Evolutionary conservation across 1,140 invertebrate species (phyloP), one percentile per base, ranked within the genome.

Genomic region (Phthorimaea operculella): DNA sequence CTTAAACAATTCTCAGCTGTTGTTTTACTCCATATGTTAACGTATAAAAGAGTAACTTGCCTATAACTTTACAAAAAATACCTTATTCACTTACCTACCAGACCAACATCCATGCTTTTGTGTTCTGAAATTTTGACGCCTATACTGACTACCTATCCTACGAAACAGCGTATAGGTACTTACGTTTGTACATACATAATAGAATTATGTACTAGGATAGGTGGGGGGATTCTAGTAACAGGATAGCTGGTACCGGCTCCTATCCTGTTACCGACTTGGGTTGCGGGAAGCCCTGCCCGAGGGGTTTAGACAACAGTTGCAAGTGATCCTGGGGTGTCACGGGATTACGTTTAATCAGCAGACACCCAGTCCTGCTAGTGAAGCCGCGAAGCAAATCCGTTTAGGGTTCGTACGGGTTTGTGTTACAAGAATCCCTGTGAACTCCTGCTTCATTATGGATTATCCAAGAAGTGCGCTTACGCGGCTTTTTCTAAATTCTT

Each of bases 181-280:
- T 28, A 28, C 21, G 21, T 28, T 4, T 5, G 3, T 1, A 15
- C 44, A 54, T 47, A 16, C 17, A 7, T 72, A 73, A 73, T 53
- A 60, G 64, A 68, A 73, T 73, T 73, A 66, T 51, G 58, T 33
- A 60, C 52, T 59, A 59, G 51, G 59, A 58, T 52, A 42, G 62
- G 36, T 36, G 54, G 53, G 11, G 16, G 1, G 56, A 58, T 34
- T 55, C 57, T 47, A 45, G 68, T 69, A 70, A 71, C 68, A 71
- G 68, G 68, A 74, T 69, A 66, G 52, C 57, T 15, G 16, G 52
- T 28, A 6, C 21, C 21, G 6, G 21, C 21, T 28, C 21, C 21
- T 28, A 28, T 28, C 21, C 21, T 28, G 57, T 9, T 15, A 9
- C n/a, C 14, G 44, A 9, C 42, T 57, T 49, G 54, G 17, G 56